Conservation (phyloP, 2,113 vertebrate genomes). For the Indicator indicator region DNA sequence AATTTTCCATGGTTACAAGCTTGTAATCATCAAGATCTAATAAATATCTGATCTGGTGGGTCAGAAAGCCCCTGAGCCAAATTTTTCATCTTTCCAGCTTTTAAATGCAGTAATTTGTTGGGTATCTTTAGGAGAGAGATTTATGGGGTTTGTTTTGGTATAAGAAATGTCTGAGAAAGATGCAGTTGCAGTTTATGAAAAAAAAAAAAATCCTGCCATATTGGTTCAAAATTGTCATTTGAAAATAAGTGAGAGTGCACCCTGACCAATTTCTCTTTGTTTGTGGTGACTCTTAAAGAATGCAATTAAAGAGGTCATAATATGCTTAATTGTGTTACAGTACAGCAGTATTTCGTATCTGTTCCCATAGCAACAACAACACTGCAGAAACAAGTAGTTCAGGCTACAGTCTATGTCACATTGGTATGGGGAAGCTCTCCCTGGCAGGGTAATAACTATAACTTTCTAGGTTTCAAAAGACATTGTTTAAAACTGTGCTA, state of each 20-base stretch:
- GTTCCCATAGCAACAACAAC: slow-evolving; percentile 64
- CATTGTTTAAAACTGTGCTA: slow-evolving; percentile 35
- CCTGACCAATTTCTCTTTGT: neutral
- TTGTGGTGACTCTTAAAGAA: slow-evolving; percentile 23
- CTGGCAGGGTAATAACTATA: slow-evolving; percentile 8
- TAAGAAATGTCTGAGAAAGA: neutral
- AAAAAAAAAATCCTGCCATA: neutral
- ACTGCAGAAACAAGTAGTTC: slow-evolving; percentile 56
- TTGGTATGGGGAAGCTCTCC: slow-evolving; percentile 25
- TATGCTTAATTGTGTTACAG: neutral
- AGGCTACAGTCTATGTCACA: slow-evolving; percentile 12
- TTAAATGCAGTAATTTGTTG: neutral
- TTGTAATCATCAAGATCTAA: neutral
- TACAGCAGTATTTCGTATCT: slow-evolving; percentile 20
- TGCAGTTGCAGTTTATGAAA: neutral
- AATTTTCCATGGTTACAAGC: neutral
- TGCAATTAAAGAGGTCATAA: slow-evolving; percentile 20
- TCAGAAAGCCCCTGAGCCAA: neutral
- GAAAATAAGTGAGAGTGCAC: neutral
- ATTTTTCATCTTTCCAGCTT: neutral
- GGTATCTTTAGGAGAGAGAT: neutral
- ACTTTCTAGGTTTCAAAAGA: slow-evolving; percentile 37
- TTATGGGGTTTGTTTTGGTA: neutral
- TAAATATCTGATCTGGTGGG: neutral
- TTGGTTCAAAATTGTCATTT: neutral